These are phyloP conservation scores for Cardinalis cardinalis DNA, from an alignment of 2,113 vertebrate species.

Conservation along the genomic window DNA sequence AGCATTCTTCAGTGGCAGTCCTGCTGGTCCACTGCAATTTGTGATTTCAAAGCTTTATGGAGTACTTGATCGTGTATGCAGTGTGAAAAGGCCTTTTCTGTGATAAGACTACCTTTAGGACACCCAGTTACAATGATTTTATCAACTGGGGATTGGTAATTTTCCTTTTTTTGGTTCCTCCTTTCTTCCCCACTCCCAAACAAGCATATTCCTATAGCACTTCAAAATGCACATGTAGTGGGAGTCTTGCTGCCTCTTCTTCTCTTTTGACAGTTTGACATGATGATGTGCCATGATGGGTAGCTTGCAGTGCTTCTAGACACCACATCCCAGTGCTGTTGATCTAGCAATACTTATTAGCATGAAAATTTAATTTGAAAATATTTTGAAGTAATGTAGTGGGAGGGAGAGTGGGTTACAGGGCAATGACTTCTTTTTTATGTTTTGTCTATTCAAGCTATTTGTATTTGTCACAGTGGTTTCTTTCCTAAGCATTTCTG, in stretches of 20 bases:
- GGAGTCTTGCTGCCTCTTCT: not conserved
- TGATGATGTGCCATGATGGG: not conserved
- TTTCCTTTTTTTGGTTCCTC: not conserved
- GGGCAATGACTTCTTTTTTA: not conserved
- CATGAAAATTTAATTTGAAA: slow-evolving; percentile 7
- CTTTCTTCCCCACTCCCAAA: not conserved
- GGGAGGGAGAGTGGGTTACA: not conserved
- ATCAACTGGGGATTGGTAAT: not conserved
- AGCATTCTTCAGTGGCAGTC: slow-evolving; percentile 17
- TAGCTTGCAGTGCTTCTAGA: not conserved
- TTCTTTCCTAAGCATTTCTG: slow-evolving; percentile 20
- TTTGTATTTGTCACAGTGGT: not conserved
- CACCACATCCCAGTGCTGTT: slow-evolving; percentile 16
- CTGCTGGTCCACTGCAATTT: not conserved
- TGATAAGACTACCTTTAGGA: not conserved
- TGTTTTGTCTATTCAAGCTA: not conserved
- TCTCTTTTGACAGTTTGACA: not conserved
- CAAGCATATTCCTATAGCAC: slow-evolving; percentile 23
- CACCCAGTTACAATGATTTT: not conserved
- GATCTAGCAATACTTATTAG: slow-evolving; percentile 3
- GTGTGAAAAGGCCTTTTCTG: slow-evolving; percentile 16
- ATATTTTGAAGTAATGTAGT: not conserved
- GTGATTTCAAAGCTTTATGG: not conserved
- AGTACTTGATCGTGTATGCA: not conserved
- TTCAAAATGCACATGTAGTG: not conserved